These are phyloP conservation scores for Camponotus pennsylvanicus DNA, from an alignment of 1,140 invertebrate species.

Conservation along the genomic window DNA sequence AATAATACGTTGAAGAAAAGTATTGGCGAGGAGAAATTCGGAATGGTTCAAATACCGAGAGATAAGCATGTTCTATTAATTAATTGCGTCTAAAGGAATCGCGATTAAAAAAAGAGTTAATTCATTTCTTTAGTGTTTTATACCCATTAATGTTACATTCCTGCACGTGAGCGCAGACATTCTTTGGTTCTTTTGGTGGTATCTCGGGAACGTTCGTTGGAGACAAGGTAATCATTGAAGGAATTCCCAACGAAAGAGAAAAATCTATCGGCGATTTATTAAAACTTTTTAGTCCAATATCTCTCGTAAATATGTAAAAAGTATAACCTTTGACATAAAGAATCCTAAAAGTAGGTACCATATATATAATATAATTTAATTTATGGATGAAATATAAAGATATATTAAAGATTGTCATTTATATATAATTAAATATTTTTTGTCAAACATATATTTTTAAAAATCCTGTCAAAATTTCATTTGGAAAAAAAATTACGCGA, in stretches of 20 bases:
- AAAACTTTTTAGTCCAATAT: not conserved
- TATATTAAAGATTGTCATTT: not conserved
- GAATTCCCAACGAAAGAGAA: constrained; percentile 8
- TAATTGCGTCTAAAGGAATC: constrained; percentile 74
- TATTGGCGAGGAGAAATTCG: constrained; percentile 25
- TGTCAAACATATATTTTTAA: constrained; percentile 6
- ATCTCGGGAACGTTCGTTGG: not conserved
- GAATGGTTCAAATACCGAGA: constrained; percentile 27
- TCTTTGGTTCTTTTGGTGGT: constrained; percentile 22
- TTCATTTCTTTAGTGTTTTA: constrained; percentile 56
- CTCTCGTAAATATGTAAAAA: constrained; percentile 6
- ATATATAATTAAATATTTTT: constrained; percentile 17
- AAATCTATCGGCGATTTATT: constrained; percentile 35
- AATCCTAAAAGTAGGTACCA: not conserved
- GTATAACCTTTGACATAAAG: not conserved
- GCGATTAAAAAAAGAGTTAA: constrained; percentile 71
- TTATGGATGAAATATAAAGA: not conserved
- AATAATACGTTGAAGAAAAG: constrained; percentile 42
- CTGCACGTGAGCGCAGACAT: constrained; percentile 13
- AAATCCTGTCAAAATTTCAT: constrained; percentile 19
- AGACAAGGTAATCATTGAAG: constrained; percentile 34
- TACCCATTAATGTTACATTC: constrained; percentile 30
- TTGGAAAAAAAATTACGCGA: not conserved
- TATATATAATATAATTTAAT: not conserved
- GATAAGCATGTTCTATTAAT: constrained; percentile 66